Conservation (phyloP, 2,888 invertebrate species). For the Pedicia rivosa region DNA sequence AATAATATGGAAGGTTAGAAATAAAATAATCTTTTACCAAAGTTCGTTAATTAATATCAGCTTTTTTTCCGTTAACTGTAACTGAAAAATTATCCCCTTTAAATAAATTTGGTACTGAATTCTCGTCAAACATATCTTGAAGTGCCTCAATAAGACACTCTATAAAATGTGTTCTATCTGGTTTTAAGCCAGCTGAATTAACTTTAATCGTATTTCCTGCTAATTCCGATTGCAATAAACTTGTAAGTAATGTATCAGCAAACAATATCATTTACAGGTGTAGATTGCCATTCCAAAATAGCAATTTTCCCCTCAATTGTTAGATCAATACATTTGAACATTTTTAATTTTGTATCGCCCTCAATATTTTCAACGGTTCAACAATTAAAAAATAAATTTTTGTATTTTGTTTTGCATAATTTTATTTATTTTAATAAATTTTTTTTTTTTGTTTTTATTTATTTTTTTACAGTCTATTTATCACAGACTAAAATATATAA, state of each 20-base stretch:
- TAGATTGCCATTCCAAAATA: constrained; percentile 87
- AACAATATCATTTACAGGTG: constrained; percentile 96
- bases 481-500: no score
- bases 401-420: no score
- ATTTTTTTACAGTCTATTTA: no score
- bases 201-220: constrained; percentile 45
- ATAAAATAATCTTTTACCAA: no score
- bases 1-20: no score
- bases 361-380: constrained; percentile 52
- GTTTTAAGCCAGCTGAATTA: constrained; percentile 46
- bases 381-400: no score
- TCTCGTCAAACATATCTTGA: constrained; percentile 90
- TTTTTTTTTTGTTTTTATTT: no score
- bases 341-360: constrained; percentile 53
- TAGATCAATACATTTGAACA: constrained; percentile 73
- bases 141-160: constrained; percentile 35
- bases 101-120: constrained; percentile 83
- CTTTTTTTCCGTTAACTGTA: constrained; percentile 68
- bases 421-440: no score
- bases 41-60: constrained; percentile 61
- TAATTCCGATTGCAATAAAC: constrained; percentile 67
- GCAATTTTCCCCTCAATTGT: constrained; percentile 66
- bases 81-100: constrained; percentile 79
- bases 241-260: constrained; percentile 87
- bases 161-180: constrained; percentile 84